Evolutionary conservation across 2,888 invertebrate species (phyloP), one percentile per base, ranked within the genome.

Genomic region (Alitta virens): DNA sequence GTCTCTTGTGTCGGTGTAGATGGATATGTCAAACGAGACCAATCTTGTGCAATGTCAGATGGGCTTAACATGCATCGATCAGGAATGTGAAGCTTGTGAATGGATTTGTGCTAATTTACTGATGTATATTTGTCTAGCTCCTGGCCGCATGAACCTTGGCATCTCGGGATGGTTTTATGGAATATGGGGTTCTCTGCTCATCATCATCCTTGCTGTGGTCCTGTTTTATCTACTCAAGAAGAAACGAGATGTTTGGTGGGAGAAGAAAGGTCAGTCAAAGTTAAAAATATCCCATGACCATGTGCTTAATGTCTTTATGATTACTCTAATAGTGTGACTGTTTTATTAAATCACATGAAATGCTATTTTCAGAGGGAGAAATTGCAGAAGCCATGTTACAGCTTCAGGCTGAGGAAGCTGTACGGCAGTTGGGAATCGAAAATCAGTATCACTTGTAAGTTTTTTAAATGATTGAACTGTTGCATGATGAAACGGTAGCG

Each of bases 371-470:
- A 70, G 70, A 70, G 65, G 61, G 50, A 2, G 66, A 70, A 54
- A 67, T 67, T 26, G 66, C 64, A 25, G 69, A 70, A 27, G 64
- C 68, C 56, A 56, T 71, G 42, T 51, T 67, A 46, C 56, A 62
- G 53, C 55, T 71, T 23, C 69, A 70, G 56, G 71, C 71, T 2
- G 66, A 71, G 42, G 68, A 68, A 43, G 66, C 65, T 5, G 67
- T 64, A 2, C 26, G 56, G 49, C 68, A 69, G 62, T 61, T 70
- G 68, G 70, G 68, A 5, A 56, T 70, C 12, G 54, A 53, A 52
- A 70, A 67, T 62, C 58, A 50, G 62, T 63, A 68, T 55, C 63
- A 56, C 38, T 33, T 33, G 33, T 33, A 33, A 33, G 33, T 33
- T 33, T 33, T 33, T 12, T 33, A 33, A 33, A 12, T 33, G 33